Evolutionary conservation across 1,140 invertebrate genomes (phyloP), one percentile per base, ranked within the genome.

Genomic region (Brachionus plicatilis): DNA sequence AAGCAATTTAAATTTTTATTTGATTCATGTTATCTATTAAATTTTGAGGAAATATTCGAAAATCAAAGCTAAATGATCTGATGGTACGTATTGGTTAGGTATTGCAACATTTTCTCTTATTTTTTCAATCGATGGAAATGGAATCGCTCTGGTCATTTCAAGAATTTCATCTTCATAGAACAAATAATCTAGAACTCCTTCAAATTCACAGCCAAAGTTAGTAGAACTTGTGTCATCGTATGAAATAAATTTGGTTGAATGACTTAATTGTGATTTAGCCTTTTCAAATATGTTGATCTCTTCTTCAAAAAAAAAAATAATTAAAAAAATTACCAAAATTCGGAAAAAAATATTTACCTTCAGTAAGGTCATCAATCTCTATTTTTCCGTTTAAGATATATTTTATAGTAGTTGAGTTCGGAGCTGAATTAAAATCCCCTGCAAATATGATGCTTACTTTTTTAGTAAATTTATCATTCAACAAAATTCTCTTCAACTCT

Each of bases 351-450:
- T n/a, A 27, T 24, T 17, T 14, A 45, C 43, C 79, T 20, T 65
- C 20, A 20, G 37, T 82, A 1, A 82, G 12, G 20, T 9, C 3
- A 17, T 82, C 17, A 3, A 82, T 9, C 20, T 24, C 17, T 9
- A 82, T 17, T 11, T 47, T 24, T 43, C n/a, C 41, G 9, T 17
- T 70, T 8, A 83, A 50, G n/a, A 83, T 47, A 37, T 45, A 70
- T 17, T 47, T 50, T 12, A 70, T 12, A 29, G 82, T 14, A 37
- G 27, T 27, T 37, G 82, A 83, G 3, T 43, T 43, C 0, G 60
- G 41, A 4, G 3, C 24, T 17, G 82, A 68, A 83, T 83, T 83
- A 41, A 83, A 83, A 70, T 83, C 82, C 29, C 82, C 82, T 20
- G 20, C 37, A 37, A 68, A 83, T 12, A 83, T 9, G 20, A 70